Evolutionary conservation across 2,113 vertebrate genomes (phyloP), one percentile per base, ranked within the genome.

Genomic region (Phrynocephalus versicolor): DNA sequence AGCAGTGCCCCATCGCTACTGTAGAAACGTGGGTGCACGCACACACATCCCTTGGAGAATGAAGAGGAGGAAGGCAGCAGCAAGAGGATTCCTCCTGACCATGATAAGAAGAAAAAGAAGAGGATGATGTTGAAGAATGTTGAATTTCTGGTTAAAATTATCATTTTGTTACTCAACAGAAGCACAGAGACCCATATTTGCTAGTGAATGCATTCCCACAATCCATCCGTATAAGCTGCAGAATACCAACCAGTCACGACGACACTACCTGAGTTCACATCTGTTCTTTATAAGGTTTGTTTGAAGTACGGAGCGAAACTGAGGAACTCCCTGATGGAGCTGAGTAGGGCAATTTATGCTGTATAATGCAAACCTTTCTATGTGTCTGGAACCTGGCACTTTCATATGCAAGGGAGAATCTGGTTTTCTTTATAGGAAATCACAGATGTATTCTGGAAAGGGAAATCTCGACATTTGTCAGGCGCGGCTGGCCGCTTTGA

Each of bases 221-320:
- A 62, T 41, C 10, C 55, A 83, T 9, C 27, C n/a, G 33, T 27
- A 13, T 33, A n/a, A 62, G 9, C 37, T 37, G 12, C 1, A n/a
- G 39, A 2, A 51, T 45, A 27, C 37, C 33, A 33, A 6, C 69
- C 21, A 55, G 39, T 51, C 45, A 37, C 62, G 51, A 55, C 21
- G 30, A 21, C 77, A 51, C 33, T 83, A 91, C 58, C 79, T 91
- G 84, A 39, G 91, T 81, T 81, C 81, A 71, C 85, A 92, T 88
- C 89, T 92, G 88, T 82, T 92, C 76, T 80, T 91, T n/a, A 39
- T 87, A 90, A 89, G 0, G 19, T 39, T 62, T 1, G 9, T 85
- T 87, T 88, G 79, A 89, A 92, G 83, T 82, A 51, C 55, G 72
- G 39, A 89, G 82, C 81, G 72, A 87, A 78, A 85, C 8, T 0